These are phyloP conservation scores for Apocrypta bakeri DNA, from an alignment of 1,140 invertebrate genomes.

Conservation along the genomic window DNA sequence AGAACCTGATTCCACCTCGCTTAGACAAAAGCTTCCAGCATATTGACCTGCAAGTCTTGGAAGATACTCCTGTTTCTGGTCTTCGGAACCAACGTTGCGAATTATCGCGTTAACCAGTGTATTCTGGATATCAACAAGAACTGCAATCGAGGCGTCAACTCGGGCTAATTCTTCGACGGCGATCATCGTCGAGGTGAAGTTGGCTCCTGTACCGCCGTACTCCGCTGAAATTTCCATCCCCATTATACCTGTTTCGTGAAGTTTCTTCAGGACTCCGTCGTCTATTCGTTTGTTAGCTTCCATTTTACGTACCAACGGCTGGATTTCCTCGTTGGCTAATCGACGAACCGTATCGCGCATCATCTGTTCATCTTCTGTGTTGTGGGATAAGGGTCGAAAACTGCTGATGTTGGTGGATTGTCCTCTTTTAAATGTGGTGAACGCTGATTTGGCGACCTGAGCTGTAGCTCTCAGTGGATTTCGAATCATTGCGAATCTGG, in stretches of 20 bases:
- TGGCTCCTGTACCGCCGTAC: slow-evolving; percentile 89
- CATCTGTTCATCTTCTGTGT: not conserved
- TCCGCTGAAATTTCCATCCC: slow-evolving; percentile 90
- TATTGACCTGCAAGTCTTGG: slow-evolving; percentile 86
- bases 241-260: slow-evolving; percentile 89
- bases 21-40: slow-evolving; percentile 92
- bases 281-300: slow-evolving; percentile 89
- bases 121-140: slow-evolving; percentile 94
- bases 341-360: not conserved
- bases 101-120: slow-evolving; percentile 93
- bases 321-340: slow-evolving; percentile 90
- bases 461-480: not conserved
- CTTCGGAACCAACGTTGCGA: slow-evolving; percentile 85
- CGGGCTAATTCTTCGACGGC: slow-evolving; percentile 95
- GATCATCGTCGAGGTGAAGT: slow-evolving; percentile 89
- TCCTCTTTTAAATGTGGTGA: not conserved
- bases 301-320: slow-evolving; percentile 92
- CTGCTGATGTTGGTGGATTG: not conserved
- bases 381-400: not conserved
- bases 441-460: not conserved
- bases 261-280: slow-evolving; percentile 79
- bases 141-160: slow-evolving; percentile 90
- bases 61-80: slow-evolving; percentile 91
- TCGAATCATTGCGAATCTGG: not conserved
- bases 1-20: slow-evolving; percentile 89